Conservation (phyloP, 2,797 vertebrate genomes). For the Ptychobarbus kaznakovi region DNA sequence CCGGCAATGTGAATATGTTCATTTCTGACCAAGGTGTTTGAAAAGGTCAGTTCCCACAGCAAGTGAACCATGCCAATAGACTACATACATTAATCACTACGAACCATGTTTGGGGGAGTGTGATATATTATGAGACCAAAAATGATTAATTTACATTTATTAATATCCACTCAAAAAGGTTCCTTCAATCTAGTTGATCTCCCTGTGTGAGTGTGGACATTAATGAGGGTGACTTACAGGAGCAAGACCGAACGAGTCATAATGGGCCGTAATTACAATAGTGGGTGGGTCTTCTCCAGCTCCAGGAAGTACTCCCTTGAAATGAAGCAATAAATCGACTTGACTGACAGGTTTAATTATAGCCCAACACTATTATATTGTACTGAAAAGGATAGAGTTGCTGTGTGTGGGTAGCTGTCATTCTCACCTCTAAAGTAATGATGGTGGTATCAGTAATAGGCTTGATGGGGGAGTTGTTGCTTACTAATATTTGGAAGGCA, state of each 20-base stretch:
- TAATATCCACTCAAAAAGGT: not conserved
- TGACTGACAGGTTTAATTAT: conserved; percentile 43
- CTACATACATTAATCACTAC: not conserved
- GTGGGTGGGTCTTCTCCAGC: conserved; percentile 76
- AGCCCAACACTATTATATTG: conserved; percentile 15
- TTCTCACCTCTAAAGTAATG: conserved; percentile 79
- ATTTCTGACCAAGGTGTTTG: conserved; percentile 17
- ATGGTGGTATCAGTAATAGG: conserved; percentile 72
- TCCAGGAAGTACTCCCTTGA: conserved; percentile 81
- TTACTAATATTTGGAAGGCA: conserved; percentile 81
- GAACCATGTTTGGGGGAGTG: not conserved
- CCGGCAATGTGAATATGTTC: not conserved
- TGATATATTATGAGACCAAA: conserved; percentile 1
- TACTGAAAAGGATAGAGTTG: not conserved
- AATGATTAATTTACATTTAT: not conserved
- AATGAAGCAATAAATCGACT: conserved; percentile 41
- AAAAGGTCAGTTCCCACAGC: conserved; percentile 38
- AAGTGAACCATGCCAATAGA: not conserved
- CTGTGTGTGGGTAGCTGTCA: not conserved
- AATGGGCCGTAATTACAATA: conserved; percentile 82
- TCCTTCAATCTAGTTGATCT: not conserved
- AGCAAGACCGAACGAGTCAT: conserved; percentile 81
- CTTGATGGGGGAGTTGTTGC: conserved; percentile 77
- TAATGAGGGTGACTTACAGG: conserved; percentile 73
- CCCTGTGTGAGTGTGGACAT: not conserved